phyloP scores from a whole-genome alignment of 2,888 invertebrate species.

The Mayetiola destructor region DNA sequence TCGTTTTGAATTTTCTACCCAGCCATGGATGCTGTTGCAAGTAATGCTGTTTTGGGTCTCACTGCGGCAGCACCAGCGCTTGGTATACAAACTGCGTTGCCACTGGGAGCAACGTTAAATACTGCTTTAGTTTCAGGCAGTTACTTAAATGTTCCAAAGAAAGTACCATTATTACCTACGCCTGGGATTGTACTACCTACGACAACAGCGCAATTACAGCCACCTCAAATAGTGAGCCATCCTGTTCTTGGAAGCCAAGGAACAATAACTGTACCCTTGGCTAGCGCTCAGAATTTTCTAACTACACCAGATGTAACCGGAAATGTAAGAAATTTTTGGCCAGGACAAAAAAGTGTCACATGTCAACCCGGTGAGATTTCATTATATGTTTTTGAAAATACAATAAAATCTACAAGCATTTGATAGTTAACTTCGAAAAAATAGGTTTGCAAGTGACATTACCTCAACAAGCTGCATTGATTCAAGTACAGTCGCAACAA shows the following conservation, averaged over 20 bases:
- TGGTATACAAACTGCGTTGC: conserved; percentile 23
- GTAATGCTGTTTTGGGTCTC: conserved; percentile 59
- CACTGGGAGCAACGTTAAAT: conserved; percentile 22
- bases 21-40: conserved; percentile 91
- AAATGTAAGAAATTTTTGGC: too few relatives aligned
- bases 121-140: conserved; percentile 24
- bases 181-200: conserved; percentile 6
- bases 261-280: conserved; percentile 18
- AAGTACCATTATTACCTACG: conserved; percentile 2
- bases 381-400: too few relatives aligned
- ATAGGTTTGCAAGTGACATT: too few relatives aligned
- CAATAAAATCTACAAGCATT: too few relatives aligned
- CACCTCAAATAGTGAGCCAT: conserved; percentile 22
- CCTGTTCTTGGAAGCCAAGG: conserved; percentile 21
- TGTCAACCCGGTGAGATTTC: too few relatives aligned
- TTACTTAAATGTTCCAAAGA: not conserved
- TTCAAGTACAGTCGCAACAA: conserved; percentile 3
- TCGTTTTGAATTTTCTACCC: too few relatives aligned
- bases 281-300: too few relatives aligned
- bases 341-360: too few relatives aligned
- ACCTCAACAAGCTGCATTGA: not conserved
- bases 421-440: too few relatives aligned
- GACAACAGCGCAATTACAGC: conserved; percentile 16
- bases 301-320: too few relatives aligned
- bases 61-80: conserved; percentile 33